These are phyloP conservation scores for Caenorhabditis wallacei DNA, from an alignment of 2,888 invertebrate genomes.

Conservation along the genomic window DNA sequence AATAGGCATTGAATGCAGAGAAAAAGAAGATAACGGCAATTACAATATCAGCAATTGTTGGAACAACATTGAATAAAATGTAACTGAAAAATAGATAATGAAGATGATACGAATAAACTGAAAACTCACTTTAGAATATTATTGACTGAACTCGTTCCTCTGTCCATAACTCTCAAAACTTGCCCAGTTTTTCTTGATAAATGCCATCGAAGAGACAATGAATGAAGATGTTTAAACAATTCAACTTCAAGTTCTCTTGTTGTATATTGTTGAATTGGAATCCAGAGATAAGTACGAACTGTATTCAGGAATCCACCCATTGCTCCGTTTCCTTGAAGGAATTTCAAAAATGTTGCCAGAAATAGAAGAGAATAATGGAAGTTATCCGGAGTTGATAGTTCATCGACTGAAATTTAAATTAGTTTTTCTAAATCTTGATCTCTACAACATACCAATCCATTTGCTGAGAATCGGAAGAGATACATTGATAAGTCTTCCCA, in stretches of 20 bases:
- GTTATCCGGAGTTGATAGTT: slow-evolving; percentile 86
- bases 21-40: slow-evolving; percentile 94
- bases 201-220: slow-evolving; percentile 94
- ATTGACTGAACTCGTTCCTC: slow-evolving; percentile 97
- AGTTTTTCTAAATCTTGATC: background rate
- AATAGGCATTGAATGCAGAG: slow-evolving; percentile 93
- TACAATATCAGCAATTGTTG: slow-evolving; percentile 94
- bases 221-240: slow-evolving; percentile 78
- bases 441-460: slow-evolving; percentile 88
- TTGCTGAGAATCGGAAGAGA: slow-evolving; percentile 95
- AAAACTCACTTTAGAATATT: slow-evolving; percentile 88
- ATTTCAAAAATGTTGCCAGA: slow-evolving; percentile 92
- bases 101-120: background rate
- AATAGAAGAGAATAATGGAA: slow-evolving; percentile 95
- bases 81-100: slow-evolving; percentile 64
- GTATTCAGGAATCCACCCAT: slow-evolving; percentile 91
- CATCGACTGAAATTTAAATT: slow-evolving; percentile 88
- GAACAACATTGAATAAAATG: slow-evolving; percentile 90
- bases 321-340: slow-evolving; percentile 94
- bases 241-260: slow-evolving; percentile 91
- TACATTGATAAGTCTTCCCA: slow-evolving; percentile 92
- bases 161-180: slow-evolving; percentile 95
- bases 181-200: slow-evolving; percentile 96
- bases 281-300: slow-evolving; percentile 94
- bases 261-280: slow-evolving; percentile 95